Evolutionary conservation across 2,888 invertebrate genomes (phyloP).

Genomic region (Mellilla xanthometata): DNA sequence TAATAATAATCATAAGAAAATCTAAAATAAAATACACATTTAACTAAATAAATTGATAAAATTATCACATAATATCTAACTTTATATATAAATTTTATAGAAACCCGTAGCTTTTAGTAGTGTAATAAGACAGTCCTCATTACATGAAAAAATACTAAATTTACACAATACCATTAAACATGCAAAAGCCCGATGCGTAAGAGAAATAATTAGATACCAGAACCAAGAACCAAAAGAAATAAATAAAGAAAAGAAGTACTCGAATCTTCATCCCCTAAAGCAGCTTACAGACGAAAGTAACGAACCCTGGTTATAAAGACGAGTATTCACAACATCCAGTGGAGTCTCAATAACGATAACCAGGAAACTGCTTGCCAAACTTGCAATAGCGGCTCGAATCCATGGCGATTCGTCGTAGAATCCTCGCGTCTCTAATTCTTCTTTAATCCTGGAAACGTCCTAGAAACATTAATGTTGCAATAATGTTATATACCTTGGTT

Average conservation of each 20-base stretch:
- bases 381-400: conserved; percentile 86
- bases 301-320: conserved; percentile 93
- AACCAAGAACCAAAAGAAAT: background rate
- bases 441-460: conserved; percentile 62
- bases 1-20: too few relatives aligned
- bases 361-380: conserved; percentile 89
- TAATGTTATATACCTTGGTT: conserved; percentile 87
- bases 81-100: too few relatives aligned
- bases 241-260: background rate
- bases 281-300: conserved; percentile 6
- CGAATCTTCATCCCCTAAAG: background rate
- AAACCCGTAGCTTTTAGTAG: too few relatives aligned
- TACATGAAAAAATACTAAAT: too few relatives aligned
- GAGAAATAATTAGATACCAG: background rate
- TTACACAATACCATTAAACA: too few relatives aligned
- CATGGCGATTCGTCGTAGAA: conserved; percentile 79
- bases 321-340: conserved; percentile 92
- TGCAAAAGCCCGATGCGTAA: too few relatives aligned
- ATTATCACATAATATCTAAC: too few relatives aligned
- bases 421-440: conserved; percentile 48
- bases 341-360: conserved; percentile 92
- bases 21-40: too few relatives aligned
- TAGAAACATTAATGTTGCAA: too few relatives aligned
- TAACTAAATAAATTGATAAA: too few relatives aligned
- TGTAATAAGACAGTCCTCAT: too few relatives aligned